phyloP scores from a whole-genome alignment of 2,113 vertebrate species.

The Patagioenas fasciata region DNA sequence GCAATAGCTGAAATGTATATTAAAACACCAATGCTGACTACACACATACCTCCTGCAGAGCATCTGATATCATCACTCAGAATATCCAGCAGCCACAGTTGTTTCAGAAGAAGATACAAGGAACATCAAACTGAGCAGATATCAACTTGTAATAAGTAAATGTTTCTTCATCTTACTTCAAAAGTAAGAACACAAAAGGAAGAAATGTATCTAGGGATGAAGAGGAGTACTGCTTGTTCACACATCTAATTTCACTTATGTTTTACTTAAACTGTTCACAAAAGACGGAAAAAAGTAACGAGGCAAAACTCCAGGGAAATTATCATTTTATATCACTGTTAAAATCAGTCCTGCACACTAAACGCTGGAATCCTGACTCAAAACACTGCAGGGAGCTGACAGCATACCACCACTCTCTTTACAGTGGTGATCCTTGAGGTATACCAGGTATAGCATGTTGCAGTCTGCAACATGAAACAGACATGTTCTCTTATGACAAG shows the following conservation, averaged over 20 bases:
- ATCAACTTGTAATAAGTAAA: neutral
- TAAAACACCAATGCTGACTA: neutral
- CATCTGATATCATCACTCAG: rapidly evolving
- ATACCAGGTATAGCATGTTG: neutral
- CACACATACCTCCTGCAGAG: neutral
- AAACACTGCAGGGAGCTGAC: neutral
- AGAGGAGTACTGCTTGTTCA: neutral
- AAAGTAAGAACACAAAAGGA: neutral
- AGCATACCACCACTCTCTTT: neutral
- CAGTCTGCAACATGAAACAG: neutral
- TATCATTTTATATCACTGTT: neutral
- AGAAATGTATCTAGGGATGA: neutral
- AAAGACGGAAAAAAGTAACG: neutral
- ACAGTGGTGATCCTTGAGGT: neutral
- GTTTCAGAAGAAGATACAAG: neutral
- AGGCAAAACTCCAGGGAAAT: neutral
- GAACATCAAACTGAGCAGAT: neutral
- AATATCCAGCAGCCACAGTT: neutral
- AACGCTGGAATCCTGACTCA: neutral
- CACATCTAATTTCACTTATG: neutral
- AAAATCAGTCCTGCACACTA: neutral
- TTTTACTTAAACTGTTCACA: neutral
- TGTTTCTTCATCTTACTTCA: neutral
- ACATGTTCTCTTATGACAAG: neutral
- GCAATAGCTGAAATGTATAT: neutral